A percentile compares a stretch with the other conserved stretches of the same genome.
phyloP scores from a whole-genome alignment of 92 coral and sea anemone species.

The Palythoa grandiflora region DNA sequence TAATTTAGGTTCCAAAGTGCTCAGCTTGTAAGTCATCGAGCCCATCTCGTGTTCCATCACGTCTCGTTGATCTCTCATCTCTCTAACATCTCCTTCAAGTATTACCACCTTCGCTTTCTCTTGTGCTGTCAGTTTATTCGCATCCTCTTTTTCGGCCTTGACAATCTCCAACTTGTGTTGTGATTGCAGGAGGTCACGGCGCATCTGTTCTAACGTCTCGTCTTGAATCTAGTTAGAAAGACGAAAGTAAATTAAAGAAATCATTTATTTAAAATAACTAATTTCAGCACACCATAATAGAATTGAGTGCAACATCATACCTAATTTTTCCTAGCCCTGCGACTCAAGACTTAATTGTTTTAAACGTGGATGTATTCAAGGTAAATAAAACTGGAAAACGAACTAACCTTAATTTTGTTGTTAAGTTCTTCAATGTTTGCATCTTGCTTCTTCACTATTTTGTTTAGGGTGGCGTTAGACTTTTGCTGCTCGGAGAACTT shows the following conservation, averaged over 20 bases:
- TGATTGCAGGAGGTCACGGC: conserved; percentile 70
- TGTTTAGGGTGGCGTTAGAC: conserved; percentile 80
- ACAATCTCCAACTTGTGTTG: conserved; percentile 74
- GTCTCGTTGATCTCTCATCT: conserved; percentile 73
- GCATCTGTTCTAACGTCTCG: conserved; percentile 64
- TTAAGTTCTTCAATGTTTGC: conserved; percentile 58
- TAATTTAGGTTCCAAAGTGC: conserved; percentile 68
- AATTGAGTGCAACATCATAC: too few species aligned
- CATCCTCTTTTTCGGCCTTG: conserved; percentile 69
- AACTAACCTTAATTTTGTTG: conserved; percentile 59
- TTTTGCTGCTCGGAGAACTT: conserved; percentile 82
- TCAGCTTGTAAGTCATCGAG: conserved; percentile 76
- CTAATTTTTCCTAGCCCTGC: too few species aligned
- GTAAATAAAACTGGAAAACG: background rate
- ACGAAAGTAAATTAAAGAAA: background rate
- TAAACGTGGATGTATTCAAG: background rate
- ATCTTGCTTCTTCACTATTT: conserved; percentile 79
- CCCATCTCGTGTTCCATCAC: conserved; percentile 72
- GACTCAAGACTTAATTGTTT: too few species aligned
- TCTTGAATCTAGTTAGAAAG: conserved; percentile 50
- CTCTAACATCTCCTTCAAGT: conserved; percentile 64
- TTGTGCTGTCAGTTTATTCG: conserved; percentile 62
- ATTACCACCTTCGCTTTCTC: conserved; percentile 55
- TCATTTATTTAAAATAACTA: too few species aligned
- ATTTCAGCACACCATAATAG: too few species aligned